Evolutionary conservation across 2,797 vertebrate species (phyloP).

Genomic region (Emys orbicularis): DNA sequence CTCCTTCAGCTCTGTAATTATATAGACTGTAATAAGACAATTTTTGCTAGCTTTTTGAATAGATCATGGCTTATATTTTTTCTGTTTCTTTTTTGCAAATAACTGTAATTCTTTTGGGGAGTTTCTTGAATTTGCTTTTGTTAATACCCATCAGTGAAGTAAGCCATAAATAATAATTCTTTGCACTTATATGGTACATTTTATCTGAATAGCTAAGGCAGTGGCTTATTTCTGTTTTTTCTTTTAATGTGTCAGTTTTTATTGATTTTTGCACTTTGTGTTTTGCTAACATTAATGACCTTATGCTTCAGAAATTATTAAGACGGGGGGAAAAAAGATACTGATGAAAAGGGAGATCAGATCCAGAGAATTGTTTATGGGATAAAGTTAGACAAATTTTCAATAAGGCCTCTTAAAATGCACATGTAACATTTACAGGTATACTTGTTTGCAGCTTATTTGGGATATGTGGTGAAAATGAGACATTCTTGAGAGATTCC

Average conservation of each 20-base stretch:
- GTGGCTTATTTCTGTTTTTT: background rate
- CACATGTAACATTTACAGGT: background rate
- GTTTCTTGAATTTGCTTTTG: background rate
- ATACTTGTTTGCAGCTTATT: background rate
- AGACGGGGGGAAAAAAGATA: background rate
- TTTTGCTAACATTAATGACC: background rate
- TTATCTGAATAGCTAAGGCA: background rate
- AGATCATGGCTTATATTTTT: background rate
- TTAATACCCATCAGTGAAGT: background rate
- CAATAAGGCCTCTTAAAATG: background rate
- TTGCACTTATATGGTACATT: background rate
- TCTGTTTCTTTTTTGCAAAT: background rate
- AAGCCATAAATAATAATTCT: background rate
- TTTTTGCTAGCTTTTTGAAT: background rate
- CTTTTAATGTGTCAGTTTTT: slow-evolving; percentile 30
- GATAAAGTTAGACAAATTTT: background rate
- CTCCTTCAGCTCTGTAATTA: background rate
- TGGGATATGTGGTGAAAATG: background rate
- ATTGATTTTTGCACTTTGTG: slow-evolving; percentile 34
- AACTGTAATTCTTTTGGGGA: background rate
- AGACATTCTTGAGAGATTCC: background rate
- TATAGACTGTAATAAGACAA: rapidly evolving
- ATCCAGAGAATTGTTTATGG: background rate
- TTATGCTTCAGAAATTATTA: background rate
- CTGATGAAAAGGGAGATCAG: background rate